Conservation (phyloP, 2,797 vertebrate genomes). For the Sciurus carolinensis region DNA sequence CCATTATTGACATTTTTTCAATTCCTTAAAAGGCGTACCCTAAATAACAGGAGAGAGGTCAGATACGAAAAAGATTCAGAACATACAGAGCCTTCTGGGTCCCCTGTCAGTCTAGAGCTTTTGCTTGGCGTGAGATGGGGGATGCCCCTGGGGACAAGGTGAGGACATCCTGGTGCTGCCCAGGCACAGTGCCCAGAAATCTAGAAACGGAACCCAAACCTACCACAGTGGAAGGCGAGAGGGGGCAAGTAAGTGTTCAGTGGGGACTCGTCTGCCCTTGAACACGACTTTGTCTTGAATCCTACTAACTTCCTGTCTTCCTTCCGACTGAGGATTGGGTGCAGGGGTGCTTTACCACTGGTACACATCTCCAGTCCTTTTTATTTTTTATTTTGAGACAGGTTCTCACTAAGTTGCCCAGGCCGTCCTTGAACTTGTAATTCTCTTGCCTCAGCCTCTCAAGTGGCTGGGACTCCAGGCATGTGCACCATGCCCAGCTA, state of each 20-base stretch:
- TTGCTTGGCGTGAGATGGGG: neutral
- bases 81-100: neutral
- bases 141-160: rapidly evolving
- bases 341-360: no score
- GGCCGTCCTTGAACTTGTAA: no score
- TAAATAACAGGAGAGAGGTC: neutral
- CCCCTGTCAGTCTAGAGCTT: neutral
- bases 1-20: neutral
- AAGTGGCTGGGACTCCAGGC: no score
- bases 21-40: neutral
- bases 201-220: neutral
- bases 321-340: no score
- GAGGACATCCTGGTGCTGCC: rapidly evolving
- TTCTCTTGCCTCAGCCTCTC: no score
- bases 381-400: no score
- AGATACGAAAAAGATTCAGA: neutral
- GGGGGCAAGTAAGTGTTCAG: neutral
- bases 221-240: neutral
- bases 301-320: no score
- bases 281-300: neutral
- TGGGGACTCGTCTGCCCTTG: neutral
- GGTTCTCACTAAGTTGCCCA: no score
- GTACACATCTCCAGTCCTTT: no score
- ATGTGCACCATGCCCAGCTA: neutral
- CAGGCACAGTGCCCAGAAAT: neutral